phyloP scores from a whole-genome alignment of 2,797 vertebrate species.

The Danio albolineatus region DNA sequence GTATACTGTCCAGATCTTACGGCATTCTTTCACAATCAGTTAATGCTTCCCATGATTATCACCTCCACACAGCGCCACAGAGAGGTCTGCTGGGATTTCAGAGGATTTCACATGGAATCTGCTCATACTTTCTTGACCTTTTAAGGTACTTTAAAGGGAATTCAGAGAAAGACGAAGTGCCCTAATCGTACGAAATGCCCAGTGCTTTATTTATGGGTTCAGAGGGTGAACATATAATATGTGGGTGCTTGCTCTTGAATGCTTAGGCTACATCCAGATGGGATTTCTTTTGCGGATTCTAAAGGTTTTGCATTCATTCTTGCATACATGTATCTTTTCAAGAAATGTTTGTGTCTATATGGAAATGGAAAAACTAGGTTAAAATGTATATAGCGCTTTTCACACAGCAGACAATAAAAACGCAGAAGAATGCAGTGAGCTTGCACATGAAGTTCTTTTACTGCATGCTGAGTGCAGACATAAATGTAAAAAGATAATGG shows the following conservation, averaged over 20 bases:
- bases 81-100: conserved; percentile 18
- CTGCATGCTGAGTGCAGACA: no score
- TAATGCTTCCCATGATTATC: conserved; percentile 28
- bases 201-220: conserved; percentile 53
- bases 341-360: no score
- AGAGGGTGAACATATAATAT: conserved; percentile 39
- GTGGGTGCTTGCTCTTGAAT: not conserved
- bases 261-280: not conserved
- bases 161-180: conserved; percentile 29
- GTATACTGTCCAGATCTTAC: conserved; percentile 18
- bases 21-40: conserved; percentile 48
- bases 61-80: conserved; percentile 15
- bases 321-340: no score
- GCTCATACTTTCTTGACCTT: conserved; percentile 41
- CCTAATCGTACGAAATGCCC: conserved; percentile 38
- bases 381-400: no score
- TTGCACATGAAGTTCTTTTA: no score
- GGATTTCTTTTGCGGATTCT: no score
- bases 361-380: no score
- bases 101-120: conserved; percentile 50
- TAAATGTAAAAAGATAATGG: no score
- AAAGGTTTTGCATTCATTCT: no score
- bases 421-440: no score
- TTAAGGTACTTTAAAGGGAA: conserved; percentile 44
- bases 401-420: no score